phyloP scores from a whole-genome alignment of 2,797 vertebrate species.

The Coracias cyanogaster region DNA sequence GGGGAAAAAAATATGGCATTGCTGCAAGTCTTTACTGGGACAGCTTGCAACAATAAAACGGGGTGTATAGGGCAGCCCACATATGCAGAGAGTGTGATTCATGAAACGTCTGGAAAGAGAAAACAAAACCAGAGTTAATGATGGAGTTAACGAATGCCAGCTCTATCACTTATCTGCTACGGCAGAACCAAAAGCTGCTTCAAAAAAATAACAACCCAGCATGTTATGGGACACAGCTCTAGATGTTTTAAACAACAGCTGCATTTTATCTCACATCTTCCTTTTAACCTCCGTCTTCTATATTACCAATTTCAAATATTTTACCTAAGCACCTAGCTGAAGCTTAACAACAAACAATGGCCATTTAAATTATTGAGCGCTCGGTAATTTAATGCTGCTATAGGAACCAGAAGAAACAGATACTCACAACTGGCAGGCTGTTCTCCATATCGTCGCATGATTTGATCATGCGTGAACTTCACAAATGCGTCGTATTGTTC shows the following conservation, averaged over 20 bases:
- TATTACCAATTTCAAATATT: not conserved
- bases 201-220: not conserved
- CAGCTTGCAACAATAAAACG: conserved; percentile 85
- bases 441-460: conserved; percentile 98
- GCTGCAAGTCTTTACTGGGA: conserved; percentile 88
- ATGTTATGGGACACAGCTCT: accelerated
- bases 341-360: not conserved
- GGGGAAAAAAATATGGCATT: conserved; percentile 86
- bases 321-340: not conserved
- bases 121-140: conserved; percentile 43
- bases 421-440: conserved; percentile 99
- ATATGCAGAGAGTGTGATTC: conserved; percentile 81
- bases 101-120: conserved; percentile 83
- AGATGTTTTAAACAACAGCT: not conserved
- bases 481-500: conserved; percentile 99
- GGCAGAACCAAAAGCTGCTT: not conserved
- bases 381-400: not conserved
- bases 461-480: conserved; percentile 99
- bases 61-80: conserved; percentile 83
- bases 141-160: not conserved
- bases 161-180: not conserved
- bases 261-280: not conserved
- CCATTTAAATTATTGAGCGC: not conserved
- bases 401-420: not conserved
- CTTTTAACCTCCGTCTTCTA: not conserved